A percentile compares a stretch with the other conserved stretches of the same genome.
Evolutionary conservation across 2,797 vertebrate genomes (phyloP).

Genomic region (Adelosebastes latens): DNA sequence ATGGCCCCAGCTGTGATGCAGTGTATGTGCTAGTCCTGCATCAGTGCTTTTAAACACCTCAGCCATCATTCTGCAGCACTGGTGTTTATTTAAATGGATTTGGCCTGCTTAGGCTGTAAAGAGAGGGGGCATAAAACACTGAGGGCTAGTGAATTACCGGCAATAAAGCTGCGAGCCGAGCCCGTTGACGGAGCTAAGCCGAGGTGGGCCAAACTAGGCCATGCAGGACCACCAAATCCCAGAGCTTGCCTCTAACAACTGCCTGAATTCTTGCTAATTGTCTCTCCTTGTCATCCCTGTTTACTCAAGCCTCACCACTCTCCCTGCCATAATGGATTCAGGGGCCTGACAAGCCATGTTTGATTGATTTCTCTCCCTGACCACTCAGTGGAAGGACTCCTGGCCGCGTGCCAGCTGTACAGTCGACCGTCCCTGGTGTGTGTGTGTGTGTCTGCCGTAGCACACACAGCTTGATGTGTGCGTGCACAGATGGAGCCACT

Average conservation of each 20-base stretch:
- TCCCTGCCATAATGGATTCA: slow-evolving; percentile 74
- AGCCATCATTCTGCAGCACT: slow-evolving; percentile 79
- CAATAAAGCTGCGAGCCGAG: slow-evolving; percentile 80
- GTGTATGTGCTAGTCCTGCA: slow-evolving; percentile 56
- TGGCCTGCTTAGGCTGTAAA: slow-evolving; percentile 82
- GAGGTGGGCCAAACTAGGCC: slow-evolving; percentile 69
- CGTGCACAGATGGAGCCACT: slow-evolving; percentile 75
- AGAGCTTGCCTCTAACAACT: slow-evolving; percentile 62
- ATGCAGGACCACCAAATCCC: slow-evolving; percentile 70
- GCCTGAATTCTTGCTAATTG: slow-evolving; percentile 76
- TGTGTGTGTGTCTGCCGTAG: slow-evolving; percentile 15
- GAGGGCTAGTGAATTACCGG: slow-evolving; percentile 82
- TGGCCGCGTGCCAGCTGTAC: slow-evolving; percentile 78
- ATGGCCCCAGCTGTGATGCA: slow-evolving; percentile 61
- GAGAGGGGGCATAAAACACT: slow-evolving; percentile 76
- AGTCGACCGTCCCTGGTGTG: slow-evolving; percentile 55
- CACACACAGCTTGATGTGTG: slow-evolving; percentile 52
- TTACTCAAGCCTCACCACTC: slow-evolving; percentile 82
- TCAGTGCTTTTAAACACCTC: slow-evolving; percentile 73
- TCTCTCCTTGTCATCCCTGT: slow-evolving; percentile 79
- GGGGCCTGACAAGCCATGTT: slow-evolving; percentile 78
- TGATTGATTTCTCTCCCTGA: slow-evolving; percentile 80
- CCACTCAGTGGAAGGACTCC: slow-evolving; percentile 78
- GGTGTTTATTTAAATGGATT: slow-evolving; percentile 86
- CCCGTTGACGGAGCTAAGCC: slow-evolving; percentile 59